Conservation (phyloP, 2,888 invertebrate genomes). For the Hirtodrosophila histrioides region DNA sequence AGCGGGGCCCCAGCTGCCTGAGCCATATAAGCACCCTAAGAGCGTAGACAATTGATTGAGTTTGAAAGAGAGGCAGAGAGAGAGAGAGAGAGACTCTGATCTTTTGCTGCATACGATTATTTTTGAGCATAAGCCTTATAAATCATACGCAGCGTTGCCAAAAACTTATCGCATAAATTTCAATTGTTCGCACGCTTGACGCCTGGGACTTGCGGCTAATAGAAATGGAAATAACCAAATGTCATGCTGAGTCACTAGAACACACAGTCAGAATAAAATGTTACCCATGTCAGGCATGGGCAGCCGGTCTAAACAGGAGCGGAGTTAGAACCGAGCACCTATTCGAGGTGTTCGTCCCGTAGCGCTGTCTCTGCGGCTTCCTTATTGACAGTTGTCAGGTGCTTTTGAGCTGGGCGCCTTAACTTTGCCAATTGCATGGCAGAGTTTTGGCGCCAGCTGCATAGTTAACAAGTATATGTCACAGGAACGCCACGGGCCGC, state of each 20-base stretch:
- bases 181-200: constrained; percentile 43
- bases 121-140: constrained; percentile 7
- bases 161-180: constrained; percentile 47
- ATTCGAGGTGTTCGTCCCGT: neutral
- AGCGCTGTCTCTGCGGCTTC: constrained; percentile 15
- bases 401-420: constrained; percentile 41
- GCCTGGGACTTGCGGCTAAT: constrained; percentile 42
- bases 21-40: neutral
- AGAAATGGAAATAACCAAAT: constrained; percentile 65
- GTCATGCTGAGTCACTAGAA: constrained; percentile 65
- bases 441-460: constrained; percentile 32
- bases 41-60: neutral
- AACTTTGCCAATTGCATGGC: constrained; percentile 45
- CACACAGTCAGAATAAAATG: constrained; percentile 5
- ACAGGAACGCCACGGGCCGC: constrained; percentile 6
- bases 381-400: constrained; percentile 60
- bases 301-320: neutral
- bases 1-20: neutral
- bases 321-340: neutral
- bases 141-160: constrained; percentile 41
- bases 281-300: constrained; percentile 26
- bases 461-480: constrained; percentile 53
- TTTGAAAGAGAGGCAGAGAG: neutral
- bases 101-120: neutral
- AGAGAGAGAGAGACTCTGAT: constrained; percentile 8